Conservation (phyloP, 2,113 vertebrate genomes). For the Oryzias melastigma region DNA sequence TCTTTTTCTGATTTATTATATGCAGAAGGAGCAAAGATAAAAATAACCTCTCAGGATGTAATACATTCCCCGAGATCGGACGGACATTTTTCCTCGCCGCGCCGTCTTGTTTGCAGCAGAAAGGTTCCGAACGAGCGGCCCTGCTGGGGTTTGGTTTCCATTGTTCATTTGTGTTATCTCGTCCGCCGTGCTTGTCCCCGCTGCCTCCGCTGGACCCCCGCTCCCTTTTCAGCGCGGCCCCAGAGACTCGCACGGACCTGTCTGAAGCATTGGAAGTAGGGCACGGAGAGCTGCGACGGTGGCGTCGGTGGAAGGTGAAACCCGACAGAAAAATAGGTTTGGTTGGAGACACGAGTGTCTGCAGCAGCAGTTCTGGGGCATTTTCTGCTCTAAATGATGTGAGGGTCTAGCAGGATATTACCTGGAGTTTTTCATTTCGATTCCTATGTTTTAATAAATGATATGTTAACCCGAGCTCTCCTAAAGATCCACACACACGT, state of each 20-base stretch:
- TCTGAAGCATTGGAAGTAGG: conserved; percentile 50
- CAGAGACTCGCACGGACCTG: conserved; percentile 36
- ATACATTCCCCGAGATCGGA: conserved; percentile 49
- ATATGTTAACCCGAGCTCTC: not conserved
- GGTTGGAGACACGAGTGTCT: no score
- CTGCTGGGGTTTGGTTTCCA: conserved; percentile 49
- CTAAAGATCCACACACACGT: not conserved
- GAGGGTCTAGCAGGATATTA: not conserved
- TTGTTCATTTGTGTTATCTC: conserved; percentile 61
- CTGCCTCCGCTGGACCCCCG: conserved; percentile 27
- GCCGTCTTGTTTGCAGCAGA: conserved; percentile 45
- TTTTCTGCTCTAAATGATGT: no score
- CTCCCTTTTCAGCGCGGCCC: conserved; percentile 49
- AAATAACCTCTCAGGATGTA: conserved; percentile 44
- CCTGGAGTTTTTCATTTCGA: not conserved
- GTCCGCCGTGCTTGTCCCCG: conserved; percentile 34
- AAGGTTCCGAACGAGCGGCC: conserved; percentile 24
- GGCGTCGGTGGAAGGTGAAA: no score
- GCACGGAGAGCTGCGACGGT: conserved; percentile 21
- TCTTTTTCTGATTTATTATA: conserved; percentile 23
- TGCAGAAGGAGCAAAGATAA: conserved; percentile 14
- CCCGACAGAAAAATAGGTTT: no score
- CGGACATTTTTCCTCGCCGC: conserved; percentile 37
- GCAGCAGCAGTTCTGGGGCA: no score
- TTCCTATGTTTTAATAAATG: not conserved